These are phyloP conservation scores for Seira ritae DNA, from an alignment of 2,888 invertebrate genomes.

Conservation along the genomic window DNA sequence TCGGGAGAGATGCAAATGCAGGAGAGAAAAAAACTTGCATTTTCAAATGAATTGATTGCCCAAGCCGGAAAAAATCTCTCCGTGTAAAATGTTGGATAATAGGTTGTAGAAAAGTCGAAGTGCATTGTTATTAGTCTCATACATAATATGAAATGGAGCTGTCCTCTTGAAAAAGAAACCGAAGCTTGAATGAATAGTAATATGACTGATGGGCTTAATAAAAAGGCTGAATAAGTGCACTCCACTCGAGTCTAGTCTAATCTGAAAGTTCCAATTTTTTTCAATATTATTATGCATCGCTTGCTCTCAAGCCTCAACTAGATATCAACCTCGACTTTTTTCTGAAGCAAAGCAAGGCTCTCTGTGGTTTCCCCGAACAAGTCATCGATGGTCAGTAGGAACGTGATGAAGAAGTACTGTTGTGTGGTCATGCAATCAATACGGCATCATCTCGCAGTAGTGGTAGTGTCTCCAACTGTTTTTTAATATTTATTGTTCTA, in stretches of 20 bases:
- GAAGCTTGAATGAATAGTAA: background rate
- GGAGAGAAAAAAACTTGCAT: background rate
- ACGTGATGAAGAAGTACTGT: background rate
- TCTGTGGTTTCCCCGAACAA: constrained; percentile 18
- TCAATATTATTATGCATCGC: background rate
- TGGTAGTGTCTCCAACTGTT: background rate
- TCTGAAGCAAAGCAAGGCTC: background rate
- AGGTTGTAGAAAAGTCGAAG: constrained; percentile 6
- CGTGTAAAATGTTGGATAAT: constrained; percentile 14
- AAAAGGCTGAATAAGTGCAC: background rate
- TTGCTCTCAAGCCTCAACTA: background rate
- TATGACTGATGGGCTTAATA: constrained; percentile 12
- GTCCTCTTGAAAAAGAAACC: background rate
- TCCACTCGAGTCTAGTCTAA: background rate
- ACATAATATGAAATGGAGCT: background rate
- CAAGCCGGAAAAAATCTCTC: background rate
- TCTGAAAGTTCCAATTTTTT: background rate
- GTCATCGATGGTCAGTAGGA: constrained; percentile 51
- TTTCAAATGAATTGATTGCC: background rate
- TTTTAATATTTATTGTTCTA: constrained; percentile 13
- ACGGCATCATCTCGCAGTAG: background rate
- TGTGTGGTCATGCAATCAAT: constrained; percentile 13
- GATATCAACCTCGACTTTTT: background rate
- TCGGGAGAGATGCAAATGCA: constrained; percentile 3
- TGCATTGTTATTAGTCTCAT: background rate